Evolutionary conservation across 2,797 vertebrate genomes (phyloP).

Genomic region (Urosaurus nigricauda): DNA sequence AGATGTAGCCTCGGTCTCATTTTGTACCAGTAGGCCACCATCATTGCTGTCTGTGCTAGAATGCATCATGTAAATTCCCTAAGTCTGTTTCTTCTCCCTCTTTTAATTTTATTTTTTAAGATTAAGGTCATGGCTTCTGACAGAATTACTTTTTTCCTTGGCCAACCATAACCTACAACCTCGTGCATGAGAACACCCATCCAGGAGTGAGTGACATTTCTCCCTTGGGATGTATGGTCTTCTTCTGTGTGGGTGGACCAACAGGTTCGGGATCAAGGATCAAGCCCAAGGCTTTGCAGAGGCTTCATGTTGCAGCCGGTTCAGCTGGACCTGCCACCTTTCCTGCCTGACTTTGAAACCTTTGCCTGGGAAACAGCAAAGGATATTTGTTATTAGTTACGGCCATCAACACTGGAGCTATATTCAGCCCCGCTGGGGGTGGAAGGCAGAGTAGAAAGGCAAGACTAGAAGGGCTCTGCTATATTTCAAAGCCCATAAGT

Average conservation of each 20-base stretch:
- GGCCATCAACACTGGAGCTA: constrained; percentile 45
- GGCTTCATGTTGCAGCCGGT: neutral
- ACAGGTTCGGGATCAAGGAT: neutral
- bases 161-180: neutral
- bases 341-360: constrained; percentile 53
- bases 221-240: neutral
- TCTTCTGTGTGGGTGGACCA: neutral
- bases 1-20: neutral
- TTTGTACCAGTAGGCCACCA: neutral
- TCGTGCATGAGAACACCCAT: constrained; percentile 11
- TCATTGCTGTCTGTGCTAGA: neutral
- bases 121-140: neutral
- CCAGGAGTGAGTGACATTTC: neutral
- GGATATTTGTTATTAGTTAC: constrained; percentile 58
- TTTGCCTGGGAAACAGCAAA: constrained; percentile 44
- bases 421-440: neutral
- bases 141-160: constrained; percentile 13
- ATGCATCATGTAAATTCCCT: neutral
- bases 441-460: constrained; percentile 51
- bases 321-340: constrained; percentile 35
- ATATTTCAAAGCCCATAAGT: constrained; percentile 47
- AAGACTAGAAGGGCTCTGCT: constrained; percentile 56
- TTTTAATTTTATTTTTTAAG: too few species aligned
- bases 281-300: neutral
- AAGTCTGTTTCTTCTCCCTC: neutral